Percentiles rank a stretch among this genome's conserved stretches.
Evolutionary conservation across 2,888 invertebrate genomes (phyloP).

Genomic region (Venusia cambrica): DNA sequence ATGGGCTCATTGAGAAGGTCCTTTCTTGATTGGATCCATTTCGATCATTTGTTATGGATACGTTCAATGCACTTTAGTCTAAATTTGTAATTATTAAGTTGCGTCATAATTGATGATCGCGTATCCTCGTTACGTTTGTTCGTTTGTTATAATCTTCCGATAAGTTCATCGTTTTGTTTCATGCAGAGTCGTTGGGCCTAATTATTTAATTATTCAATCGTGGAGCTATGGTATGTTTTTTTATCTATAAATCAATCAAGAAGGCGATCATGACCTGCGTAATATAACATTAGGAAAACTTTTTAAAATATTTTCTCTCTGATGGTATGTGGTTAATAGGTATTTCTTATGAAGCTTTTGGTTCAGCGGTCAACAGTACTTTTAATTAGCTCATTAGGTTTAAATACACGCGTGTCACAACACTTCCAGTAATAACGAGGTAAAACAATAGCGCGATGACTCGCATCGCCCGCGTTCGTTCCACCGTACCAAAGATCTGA

Average conservation of each 20-base stretch:
- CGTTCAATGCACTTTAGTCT: slow-evolving; percentile 22
- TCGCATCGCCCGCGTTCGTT: neutral
- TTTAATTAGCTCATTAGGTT: too few species aligned
- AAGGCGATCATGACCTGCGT: too few species aligned
- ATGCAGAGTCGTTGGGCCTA: slow-evolving; percentile 3
- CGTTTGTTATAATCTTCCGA: neutral
- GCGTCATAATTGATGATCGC: neutral
- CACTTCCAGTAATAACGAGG: slow-evolving; percentile 5
- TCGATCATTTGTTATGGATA: slow-evolving; percentile 6
- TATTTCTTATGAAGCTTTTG: too few species aligned
- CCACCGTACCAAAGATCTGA: slow-evolving; percentile 49
- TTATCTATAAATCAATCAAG: too few species aligned
- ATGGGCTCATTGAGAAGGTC: slow-evolving; percentile 25
- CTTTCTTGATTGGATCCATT: slow-evolving; percentile 14
- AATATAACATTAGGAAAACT: too few species aligned
- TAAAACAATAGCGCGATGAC: slow-evolving; percentile 9
- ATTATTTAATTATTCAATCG: slow-evolving; percentile 6
- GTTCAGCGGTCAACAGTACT: too few species aligned
- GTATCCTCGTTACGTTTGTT: too few species aligned
- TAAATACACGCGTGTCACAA: too few species aligned
- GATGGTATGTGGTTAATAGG: too few species aligned
- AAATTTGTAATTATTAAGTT: neutral
- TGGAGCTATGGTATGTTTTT: slow-evolving; percentile 12
- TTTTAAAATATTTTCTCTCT: too few species aligned
- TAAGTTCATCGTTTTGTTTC: slow-evolving; percentile 8